Evolutionary conservation across 2,888 invertebrate genomes (phyloP).

Genomic region (Seira sanloemensis): DNA sequence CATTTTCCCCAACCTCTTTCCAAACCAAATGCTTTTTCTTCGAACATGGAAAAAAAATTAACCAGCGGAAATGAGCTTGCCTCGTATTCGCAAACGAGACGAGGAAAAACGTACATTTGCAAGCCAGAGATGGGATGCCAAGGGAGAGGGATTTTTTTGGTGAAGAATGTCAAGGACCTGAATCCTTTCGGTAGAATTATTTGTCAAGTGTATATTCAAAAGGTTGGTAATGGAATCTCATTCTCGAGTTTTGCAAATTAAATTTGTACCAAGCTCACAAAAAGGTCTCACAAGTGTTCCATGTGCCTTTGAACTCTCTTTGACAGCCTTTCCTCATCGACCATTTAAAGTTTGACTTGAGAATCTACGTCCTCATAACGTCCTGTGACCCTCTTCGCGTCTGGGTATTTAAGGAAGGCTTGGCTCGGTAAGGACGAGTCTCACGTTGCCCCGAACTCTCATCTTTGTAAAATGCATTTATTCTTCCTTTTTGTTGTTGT

Average conservation of each 20-base stretch:
- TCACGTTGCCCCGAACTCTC: not conserved
- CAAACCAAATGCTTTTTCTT: not conserved
- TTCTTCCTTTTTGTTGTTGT: constrained; percentile 51
- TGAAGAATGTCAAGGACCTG: constrained; percentile 87
- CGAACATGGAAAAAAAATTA: not conserved
- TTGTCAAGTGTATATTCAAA: constrained; percentile 86
- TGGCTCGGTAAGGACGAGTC: constrained; percentile 81
- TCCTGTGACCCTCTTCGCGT: constrained; percentile 93
- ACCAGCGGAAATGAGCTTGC: constrained; percentile 84
- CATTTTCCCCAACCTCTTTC: not conserved
- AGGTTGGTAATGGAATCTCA: constrained; percentile 77
- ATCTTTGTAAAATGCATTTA: too few relatives aligned
- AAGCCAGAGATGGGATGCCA: constrained; percentile 95
- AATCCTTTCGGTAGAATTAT: constrained; percentile 88
- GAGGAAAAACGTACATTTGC: constrained; percentile 87
- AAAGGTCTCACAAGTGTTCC: too few relatives aligned
- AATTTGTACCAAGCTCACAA: not conserved
- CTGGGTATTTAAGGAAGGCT: constrained; percentile 93
- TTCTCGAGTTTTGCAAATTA: not conserved
- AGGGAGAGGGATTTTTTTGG: constrained; percentile 91
- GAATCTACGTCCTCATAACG: constrained; percentile 91
- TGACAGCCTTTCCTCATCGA: constrained; percentile 88
- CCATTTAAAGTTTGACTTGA: constrained; percentile 93
- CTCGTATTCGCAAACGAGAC: constrained; percentile 83
- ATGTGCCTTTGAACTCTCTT: constrained; percentile 9